A percentile compares a stretch with the other conserved stretches of the same genome.
Conservation (phyloP, 2,888 invertebrate genomes). For the Mystacides longicornis region DNA sequence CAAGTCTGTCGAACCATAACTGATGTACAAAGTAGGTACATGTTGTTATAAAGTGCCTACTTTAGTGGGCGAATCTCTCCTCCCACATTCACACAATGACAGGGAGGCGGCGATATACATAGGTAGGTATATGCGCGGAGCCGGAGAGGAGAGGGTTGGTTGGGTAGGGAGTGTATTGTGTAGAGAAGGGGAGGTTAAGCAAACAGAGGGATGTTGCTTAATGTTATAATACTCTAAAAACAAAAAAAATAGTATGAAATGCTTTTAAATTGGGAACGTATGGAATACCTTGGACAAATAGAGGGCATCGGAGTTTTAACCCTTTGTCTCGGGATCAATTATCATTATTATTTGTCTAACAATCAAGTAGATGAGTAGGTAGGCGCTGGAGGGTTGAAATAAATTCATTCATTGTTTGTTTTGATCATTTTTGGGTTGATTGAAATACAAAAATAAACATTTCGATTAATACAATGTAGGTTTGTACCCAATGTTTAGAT, state of each 20-base stretch:
- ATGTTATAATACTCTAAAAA: constrained; percentile 1
- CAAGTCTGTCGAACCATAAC: background rate
- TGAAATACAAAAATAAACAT: no score
- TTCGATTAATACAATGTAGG: no score
- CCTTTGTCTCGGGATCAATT: no score
- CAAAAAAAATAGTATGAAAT: background rate
- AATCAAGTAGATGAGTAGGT: no score
- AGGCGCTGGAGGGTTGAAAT: no score
- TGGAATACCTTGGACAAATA: no score
- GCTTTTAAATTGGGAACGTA: background rate
- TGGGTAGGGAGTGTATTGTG: background rate
- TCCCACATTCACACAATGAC: background rate
- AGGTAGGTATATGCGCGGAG: background rate
- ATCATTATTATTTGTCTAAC: no score
- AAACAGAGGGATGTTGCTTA: constrained; percentile 2
- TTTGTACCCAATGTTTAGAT: no score
- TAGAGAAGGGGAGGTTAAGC: background rate
- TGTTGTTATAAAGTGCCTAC: constrained; percentile 22
- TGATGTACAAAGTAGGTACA: constrained; percentile 14
- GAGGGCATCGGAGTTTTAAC: no score
- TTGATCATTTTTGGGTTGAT: no score
- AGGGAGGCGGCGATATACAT: background rate
- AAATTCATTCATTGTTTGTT: no score
- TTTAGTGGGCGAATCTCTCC: constrained; percentile 2
- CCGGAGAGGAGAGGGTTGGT: background rate